Base-by-base conservation (phyloP, 1,140 invertebrate species). In the Bombus superbus region DNA sequence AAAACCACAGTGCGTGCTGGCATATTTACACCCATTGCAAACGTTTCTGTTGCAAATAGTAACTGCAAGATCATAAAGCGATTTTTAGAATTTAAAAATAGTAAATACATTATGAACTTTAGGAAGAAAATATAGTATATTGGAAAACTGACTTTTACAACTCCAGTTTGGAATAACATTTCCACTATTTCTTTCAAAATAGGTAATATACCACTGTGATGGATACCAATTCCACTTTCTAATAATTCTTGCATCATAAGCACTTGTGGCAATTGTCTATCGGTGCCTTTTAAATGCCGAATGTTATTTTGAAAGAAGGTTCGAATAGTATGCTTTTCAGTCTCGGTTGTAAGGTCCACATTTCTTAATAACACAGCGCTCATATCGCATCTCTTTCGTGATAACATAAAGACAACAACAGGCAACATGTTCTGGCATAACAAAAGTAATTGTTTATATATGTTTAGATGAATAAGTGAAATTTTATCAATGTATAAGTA, bases 21-120 rank as follows among this genome's bases (percentile, higher is more conserved):
- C 99, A 99, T 99, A 95, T 99, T 99, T 0, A 99, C 98, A 38
- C 99, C 99, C 98, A 99, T 99, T 0, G 99, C 99, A 96, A 99
- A 99, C 35, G 99, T 99, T 96, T 99, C 99, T 8, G 99, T 99
- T 1, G 99, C 99, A 96, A 99, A 99, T 32, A 99, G 94, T 80
- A 99, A 96, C 97, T 98, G 95, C 4, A 96, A 95, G 91, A 86
- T 42, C 80, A 78, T 68, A 82, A 83, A 64, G 15, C 57, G 42
- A 44, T 13, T 44, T 86, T 32, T 22, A 35, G 69, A 59, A 38
- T 38, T 69, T 57, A 32, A 75, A 32, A 59, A 22, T 32, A 59
- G 6, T 32, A 62, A 74, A 72, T 32, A 32, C 22, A 2, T 40
- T 44, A 47, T 68, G 25, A 69, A n/a, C 32, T 57, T 57, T 9